These are phyloP conservation scores for Myrmecobius fasciatus DNA, from an alignment of 2,113 vertebrate genomes.

Conservation along the genomic window DNA sequence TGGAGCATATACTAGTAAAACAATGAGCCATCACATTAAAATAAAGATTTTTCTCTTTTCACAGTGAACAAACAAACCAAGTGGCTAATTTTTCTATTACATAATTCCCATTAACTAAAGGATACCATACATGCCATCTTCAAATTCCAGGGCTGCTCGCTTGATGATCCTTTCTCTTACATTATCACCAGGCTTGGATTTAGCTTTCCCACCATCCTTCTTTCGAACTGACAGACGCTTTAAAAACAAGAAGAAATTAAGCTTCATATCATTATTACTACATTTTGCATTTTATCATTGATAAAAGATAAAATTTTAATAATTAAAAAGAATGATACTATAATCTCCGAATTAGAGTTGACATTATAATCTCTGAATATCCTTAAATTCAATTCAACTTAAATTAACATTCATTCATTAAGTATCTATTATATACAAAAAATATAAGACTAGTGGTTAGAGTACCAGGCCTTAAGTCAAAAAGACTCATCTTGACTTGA, in stretches of 20 bases:
- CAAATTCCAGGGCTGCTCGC: slow-evolving; percentile 95
- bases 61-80: neutral
- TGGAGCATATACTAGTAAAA: neutral
- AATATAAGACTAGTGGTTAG: neutral
- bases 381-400: neutral
- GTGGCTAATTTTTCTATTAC: accelerated
- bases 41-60: neutral
- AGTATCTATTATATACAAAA: neutral
- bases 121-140: slow-evolving; percentile 99
- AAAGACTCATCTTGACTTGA: neutral
- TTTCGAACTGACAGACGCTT: slow-evolving; percentile 93
- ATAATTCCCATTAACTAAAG: slow-evolving; percentile 75
- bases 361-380: neutral
- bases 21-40: neutral
- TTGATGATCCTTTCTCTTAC: slow-evolving; percentile 96
- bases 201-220: slow-evolving; percentile 83
- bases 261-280: slow-evolving; percentile 6
- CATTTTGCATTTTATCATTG: slow-evolving; percentile 35
- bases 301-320: slow-evolving; percentile 6
- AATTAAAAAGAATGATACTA: neutral
- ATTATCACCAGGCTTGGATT: slow-evolving; percentile 89
- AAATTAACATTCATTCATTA: neutral
- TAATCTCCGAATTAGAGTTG: neutral
- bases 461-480: neutral
- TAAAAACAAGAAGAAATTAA: slow-evolving; percentile 69